Conservation (phyloP, 2,797 vertebrate species). For the Hephaestus fuliginosus region DNA sequence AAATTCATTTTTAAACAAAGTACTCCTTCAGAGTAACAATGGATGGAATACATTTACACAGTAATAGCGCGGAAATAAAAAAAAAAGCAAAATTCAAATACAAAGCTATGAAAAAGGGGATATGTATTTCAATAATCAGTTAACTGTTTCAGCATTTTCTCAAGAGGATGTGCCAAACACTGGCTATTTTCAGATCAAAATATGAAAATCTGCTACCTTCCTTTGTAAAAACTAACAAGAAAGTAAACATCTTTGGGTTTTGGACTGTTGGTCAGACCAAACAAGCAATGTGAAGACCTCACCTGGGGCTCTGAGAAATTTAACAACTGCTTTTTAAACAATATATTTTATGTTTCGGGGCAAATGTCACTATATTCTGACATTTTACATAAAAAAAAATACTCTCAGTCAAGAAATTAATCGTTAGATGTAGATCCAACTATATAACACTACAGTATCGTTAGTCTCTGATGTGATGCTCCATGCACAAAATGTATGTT, state of each 20-base stretch:
- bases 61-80: not conserved
- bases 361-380: not conserved
- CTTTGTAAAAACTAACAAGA: not conserved
- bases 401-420: not conserved
- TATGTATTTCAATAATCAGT: not conserved
- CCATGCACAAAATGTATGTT: not conserved
- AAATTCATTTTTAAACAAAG: not conserved
- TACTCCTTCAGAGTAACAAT: not conserved
- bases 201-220: not conserved
- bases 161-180: not conserved
- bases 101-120: too few species aligned
- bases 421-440: not conserved
- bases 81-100: not conserved
- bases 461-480: not conserved
- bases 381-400: not conserved
- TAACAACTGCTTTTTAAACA: too few species aligned
- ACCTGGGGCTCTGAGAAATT: not conserved
- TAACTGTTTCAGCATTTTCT: not conserved
- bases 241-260: not conserved
- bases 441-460: not conserved
- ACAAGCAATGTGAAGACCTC: not conserved
- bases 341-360: too few species aligned
- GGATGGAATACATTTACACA: not conserved
- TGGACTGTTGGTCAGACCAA: not conserved
- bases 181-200: not conserved